phyloP scores from a whole-genome alignment of 2,113 vertebrate genomes.

The Sceloporus tristichus region DNA sequence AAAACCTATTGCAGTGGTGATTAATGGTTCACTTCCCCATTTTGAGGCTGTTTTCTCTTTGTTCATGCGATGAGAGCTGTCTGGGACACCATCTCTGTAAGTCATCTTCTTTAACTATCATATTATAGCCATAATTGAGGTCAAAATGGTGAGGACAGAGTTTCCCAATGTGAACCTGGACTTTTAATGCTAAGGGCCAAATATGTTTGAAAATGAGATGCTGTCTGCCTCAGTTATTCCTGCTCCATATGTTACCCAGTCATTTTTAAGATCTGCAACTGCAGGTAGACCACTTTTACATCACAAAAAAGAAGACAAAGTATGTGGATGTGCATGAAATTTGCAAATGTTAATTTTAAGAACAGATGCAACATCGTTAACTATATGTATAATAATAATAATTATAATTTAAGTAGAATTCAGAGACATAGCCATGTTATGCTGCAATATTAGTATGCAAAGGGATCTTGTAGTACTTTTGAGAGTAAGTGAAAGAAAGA shows the following conservation, averaged over 20 bases:
- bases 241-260: neutral
- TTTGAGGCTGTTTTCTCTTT: neutral
- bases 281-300: neutral
- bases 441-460: no score
- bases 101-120: slow-evolving; percentile 14
- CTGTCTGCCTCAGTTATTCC: neutral
- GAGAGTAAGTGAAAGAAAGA: no score
- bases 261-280: neutral
- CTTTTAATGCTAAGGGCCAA: neutral
- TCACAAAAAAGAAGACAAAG: no score
- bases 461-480: no score
- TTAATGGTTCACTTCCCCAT: slow-evolving; percentile 46
- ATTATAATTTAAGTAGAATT: no score
- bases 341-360: no score
- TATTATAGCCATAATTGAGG: neutral
- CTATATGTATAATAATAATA: no score
- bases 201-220: neutral
- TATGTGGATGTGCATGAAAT: no score
- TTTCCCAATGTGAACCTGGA: neutral
- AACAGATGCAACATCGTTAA: no score
- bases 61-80: rapidly evolving
- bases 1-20: neutral
- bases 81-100: neutral
- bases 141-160: neutral
- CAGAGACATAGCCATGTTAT: no score